Evolutionary conservation across 2,888 invertebrate species (phyloP), one percentile per base, ranked within the genome.

Genomic region (Microchrysa polita): DNA sequence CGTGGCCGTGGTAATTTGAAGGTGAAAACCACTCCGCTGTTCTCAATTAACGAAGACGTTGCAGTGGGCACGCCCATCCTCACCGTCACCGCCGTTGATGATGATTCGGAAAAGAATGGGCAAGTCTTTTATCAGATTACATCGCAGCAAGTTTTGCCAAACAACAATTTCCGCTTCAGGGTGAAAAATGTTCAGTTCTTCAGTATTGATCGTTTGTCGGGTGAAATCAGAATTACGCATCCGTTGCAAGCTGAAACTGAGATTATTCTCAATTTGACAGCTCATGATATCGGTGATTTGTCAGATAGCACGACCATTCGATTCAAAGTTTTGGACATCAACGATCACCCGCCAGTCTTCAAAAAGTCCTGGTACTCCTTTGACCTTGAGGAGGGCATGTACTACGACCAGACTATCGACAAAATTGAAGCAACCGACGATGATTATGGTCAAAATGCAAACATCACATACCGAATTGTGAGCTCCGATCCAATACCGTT

Each of bases 341-440:
- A 95, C 82, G 92, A 95, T 79, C 94, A 95, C 81, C 89, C 91
- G 5, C 95, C 95, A 0, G 89, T 91, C 77, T 95, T 95, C 77
- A 90, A 91, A 78, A 92, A 93, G 78, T 89, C 93, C 0, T 93
- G 91, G 90, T 95, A 95, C 81, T 91, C 88, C 67, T 95, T 95
- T 77, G 92, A 93, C 79, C 88, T 93, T 0, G 88, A 91, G 69
- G 96, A 96, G 85, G 93, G 94, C 0, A 87, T 88, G 23, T 94
- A 94, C 80, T 88, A 89, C 0, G 87, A 89, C 77, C 88, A 88
- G 76, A 88, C 91, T 2, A 84, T 96, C 53, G 95, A 95, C 0
- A 90, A 88, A 80, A 89, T 95, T 9, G 88, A 91, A 77, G 95
- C 95, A 0, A 88, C 88, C 1, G 95, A 96, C 82, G 88, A 89